Evolutionary conservation across 2,888 invertebrate genomes (phyloP), one percentile per base, ranked within the genome.

Genomic region (Apodemia hepburni): DNA sequence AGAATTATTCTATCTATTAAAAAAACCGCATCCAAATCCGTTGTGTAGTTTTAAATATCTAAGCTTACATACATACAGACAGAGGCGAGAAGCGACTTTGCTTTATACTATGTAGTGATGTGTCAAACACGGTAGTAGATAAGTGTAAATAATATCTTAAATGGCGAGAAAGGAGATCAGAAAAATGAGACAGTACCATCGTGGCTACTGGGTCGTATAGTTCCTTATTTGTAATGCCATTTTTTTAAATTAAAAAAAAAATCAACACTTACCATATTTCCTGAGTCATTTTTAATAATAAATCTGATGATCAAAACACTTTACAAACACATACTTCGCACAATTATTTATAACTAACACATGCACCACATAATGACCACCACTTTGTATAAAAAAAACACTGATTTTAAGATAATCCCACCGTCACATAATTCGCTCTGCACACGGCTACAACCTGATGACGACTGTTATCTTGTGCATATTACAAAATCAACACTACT

Each of bases 381-480:
- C 15, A 42, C 22, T 22, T 22, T 22, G 22, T 22, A 22, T 22
- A 22, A 7, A 33, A 33, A 33, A 33, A 7, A 33, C n/a, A n/a
- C 33, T 33, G 33, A 1, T 33, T 42, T 45, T 45, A 17, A 45
- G 17, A 45, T 45, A 45, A 17, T 45, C 45, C n/a, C 45, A 45
- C 45, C 7, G n/a, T 45, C 17, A n/a, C 45, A 45, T 42, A 45
- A 17, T 45, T 45, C 8, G 7, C 9, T 47, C 47, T 17, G 17
- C 17, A 47, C 17, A 17, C 17, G 47, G n/a, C 47, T 47, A 47
- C n/a, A 8, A 47, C 47, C 8, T 47, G 3, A 47, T 47, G 47
- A 47, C 17, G 47, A 47, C 47, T 47, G 47, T 47, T 47, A 47
- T 47, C 47, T 47, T 47, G 47, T 47, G 17, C 17, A 47, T 47